phyloP scores from a whole-genome alignment of 2,797 vertebrate genomes.

The Poliocrania exsul region DNA sequence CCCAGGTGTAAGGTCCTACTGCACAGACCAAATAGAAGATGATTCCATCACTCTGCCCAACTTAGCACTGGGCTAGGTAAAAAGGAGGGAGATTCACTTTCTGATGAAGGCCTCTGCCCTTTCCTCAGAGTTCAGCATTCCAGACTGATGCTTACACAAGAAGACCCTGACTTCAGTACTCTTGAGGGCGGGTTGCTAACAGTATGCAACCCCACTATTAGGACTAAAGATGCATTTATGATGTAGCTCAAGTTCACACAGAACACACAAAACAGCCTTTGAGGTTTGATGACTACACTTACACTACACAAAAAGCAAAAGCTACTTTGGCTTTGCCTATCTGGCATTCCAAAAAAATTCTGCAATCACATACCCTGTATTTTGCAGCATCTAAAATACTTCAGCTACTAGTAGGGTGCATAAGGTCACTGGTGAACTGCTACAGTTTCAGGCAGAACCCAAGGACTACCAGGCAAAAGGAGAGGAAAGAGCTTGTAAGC shows the following conservation, averaged over 20 bases:
- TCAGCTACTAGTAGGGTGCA: fast-evolving
- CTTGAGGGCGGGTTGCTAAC: not conserved
- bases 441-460: not conserved
- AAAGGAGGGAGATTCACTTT: not conserved
- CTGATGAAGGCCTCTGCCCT: not conserved
- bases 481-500: not conserved
- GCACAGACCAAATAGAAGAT: not conserved
- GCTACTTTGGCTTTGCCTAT: not conserved
- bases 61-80: not conserved
- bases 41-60: not conserved
- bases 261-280: not conserved
- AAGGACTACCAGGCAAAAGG: not conserved
- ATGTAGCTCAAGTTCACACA: not conserved
- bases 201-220: not conserved
- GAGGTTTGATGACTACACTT: not conserved
- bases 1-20: not conserved
- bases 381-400: not conserved
- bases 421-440: not conserved
- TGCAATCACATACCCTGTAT: not conserved
- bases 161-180: not conserved
- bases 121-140: not conserved
- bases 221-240: not conserved
- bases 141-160: not conserved
- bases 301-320: not conserved
- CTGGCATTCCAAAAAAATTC: not conserved